Conservation (phyloP, 1,140 invertebrate species). For the Caenorhabditis latens region DNA sequence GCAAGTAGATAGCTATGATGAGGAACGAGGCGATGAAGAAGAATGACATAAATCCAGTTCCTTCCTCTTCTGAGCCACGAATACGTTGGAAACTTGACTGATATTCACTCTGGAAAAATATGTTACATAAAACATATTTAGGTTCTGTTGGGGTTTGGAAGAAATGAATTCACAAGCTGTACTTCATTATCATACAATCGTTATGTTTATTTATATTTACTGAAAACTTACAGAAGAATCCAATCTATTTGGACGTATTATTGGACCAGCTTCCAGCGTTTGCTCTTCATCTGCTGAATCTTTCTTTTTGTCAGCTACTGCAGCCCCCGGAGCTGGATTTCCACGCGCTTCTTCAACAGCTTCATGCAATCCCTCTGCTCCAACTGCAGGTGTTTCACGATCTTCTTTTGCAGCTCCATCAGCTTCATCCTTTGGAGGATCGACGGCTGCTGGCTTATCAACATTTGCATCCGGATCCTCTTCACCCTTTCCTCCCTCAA, state of each 20-base stretch:
- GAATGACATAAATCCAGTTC: constrained; percentile 50
- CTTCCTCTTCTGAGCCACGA: background rate
- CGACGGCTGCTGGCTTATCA: constrained; percentile 12
- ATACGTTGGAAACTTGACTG: background rate
- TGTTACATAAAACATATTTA: background rate
- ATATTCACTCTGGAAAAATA: constrained; percentile 44
- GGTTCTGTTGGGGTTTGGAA: background rate
- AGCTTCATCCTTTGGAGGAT: constrained; percentile 48
- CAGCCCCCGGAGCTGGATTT: constrained; percentile 28
- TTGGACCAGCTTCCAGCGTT: constrained; percentile 17
- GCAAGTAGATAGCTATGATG: constrained; percentile 49
- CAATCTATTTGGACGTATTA: constrained; percentile 12
- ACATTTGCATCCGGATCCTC: constrained; percentile 45
- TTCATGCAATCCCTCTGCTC: constrained; percentile 34
- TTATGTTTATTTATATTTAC: too few species aligned
- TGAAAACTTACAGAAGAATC: constrained; percentile 24
- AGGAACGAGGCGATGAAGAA: constrained; percentile 50
- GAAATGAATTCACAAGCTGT: too few species aligned
- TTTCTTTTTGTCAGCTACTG: constrained; percentile 31
- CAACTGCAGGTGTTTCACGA: constrained; percentile 30
- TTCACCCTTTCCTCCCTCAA: constrained; percentile 35
- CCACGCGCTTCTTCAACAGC: constrained; percentile 30
- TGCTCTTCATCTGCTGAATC: constrained; percentile 39
- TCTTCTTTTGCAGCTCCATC: constrained; percentile 46
- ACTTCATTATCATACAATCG: too few species aligned